These are phyloP conservation scores for Neuroterus valhalla DNA, from an alignment of 1,140 invertebrate genomes.

Conservation along the genomic window DNA sequence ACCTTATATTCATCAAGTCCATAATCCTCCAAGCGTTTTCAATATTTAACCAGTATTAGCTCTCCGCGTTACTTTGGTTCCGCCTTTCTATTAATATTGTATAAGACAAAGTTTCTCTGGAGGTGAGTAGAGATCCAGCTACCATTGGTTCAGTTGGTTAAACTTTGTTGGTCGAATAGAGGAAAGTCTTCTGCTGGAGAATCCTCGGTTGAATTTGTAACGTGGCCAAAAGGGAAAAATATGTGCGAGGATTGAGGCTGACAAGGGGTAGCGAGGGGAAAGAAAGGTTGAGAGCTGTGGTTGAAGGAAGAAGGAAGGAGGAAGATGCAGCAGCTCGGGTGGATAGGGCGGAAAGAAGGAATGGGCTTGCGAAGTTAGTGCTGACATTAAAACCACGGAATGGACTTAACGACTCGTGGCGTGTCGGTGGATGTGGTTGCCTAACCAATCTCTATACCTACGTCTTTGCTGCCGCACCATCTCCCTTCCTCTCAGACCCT, in stretches of 20 bases:
- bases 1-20: too few relatives aligned
- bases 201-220: conserved; percentile 48
- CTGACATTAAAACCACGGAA: conserved; percentile 57
- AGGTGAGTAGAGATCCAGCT: background rate
- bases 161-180: conserved; percentile 4
- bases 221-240: conserved; percentile 49
- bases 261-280: conserved; percentile 39
- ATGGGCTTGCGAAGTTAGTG: conserved; percentile 54
- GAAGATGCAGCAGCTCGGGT: conserved; percentile 34
- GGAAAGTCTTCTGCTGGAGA: background rate
- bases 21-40: too few relatives aligned
- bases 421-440: conserved; percentile 48
- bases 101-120: background rate
- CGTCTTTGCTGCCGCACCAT: background rate
- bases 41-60: too few relatives aligned
- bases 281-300: conserved; percentile 16
- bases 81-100: background rate
- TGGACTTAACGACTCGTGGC: conserved; percentile 43
- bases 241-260: conserved; percentile 48
- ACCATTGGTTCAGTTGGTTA: background rate
- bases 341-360: conserved; percentile 50
- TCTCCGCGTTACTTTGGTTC: too few relatives aligned
- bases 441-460: conserved; percentile 31
- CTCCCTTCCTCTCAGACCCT: conserved; percentile 35
- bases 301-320: background rate